A percentile compares a stretch with the other conserved stretches of the same genome.
Conservation (phyloP, 2,113 vertebrate genomes). For the Aphelocoma coerulescens region DNA sequence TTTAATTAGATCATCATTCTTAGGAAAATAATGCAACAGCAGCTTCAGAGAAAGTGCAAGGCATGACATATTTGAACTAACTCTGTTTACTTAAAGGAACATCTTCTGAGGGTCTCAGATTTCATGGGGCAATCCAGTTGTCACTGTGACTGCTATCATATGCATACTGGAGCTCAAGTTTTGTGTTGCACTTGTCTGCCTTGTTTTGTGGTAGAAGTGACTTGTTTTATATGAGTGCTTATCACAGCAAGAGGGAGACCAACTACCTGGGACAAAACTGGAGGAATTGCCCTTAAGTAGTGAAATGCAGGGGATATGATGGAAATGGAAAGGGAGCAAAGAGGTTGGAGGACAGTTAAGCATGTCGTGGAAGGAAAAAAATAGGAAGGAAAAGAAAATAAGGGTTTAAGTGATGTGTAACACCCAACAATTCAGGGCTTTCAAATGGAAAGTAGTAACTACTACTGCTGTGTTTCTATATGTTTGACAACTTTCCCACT, state of each 20-base stretch:
- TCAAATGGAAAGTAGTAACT: not conserved
- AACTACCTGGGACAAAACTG: not conserved
- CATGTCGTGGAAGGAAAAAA: not conserved
- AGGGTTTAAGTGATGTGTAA: not conserved
- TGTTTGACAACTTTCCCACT: not conserved
- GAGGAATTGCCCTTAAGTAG: not conserved
- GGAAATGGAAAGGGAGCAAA: not conserved
- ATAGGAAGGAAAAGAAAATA: not conserved
- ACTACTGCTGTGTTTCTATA: not conserved
- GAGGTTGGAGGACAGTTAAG: not conserved
- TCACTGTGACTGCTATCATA: not conserved
- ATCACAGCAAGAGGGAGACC: not conserved
- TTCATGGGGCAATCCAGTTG: slow-evolving; percentile 33
- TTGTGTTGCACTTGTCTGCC: not conserved
- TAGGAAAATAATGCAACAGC: slow-evolving; percentile 54
- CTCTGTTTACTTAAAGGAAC: slow-evolving; percentile 63
- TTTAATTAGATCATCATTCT: slow-evolving; percentile 69
- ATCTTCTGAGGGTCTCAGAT: slow-evolving; percentile 24
- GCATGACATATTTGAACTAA: slow-evolving; percentile 58
- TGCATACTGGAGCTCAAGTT: not conserved
- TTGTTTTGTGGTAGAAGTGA: not conserved
- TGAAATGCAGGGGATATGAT: not conserved
- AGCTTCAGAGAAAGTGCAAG: slow-evolving; percentile 53
- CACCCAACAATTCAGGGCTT: not conserved
- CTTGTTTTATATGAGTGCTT: not conserved